Evolutionary conservation across 2,888 invertebrate species (phyloP), one percentile per base, ranked within the genome.

Genomic region (Oligia latruncula): DNA sequence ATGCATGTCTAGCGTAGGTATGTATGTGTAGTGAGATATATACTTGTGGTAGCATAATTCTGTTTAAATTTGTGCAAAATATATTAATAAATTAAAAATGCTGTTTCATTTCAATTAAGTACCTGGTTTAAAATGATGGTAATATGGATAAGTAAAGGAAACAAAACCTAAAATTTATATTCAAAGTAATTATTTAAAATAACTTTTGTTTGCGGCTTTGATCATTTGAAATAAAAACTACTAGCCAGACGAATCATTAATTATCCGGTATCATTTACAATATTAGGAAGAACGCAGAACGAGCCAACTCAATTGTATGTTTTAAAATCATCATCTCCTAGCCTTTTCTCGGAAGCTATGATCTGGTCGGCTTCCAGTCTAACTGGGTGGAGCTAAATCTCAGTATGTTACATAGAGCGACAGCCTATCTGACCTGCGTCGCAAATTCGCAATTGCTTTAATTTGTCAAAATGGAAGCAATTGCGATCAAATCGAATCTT

Each of bases 91-190:
- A 40, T 11, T 17, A 49, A 67, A 75, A 78, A 78, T 8, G n/a
- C 6, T 78, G 79, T 78, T 78, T 78, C 20, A 79, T 78, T 78
- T 66, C 9, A 65, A 43, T 6, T 11, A 40, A 40, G 40, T 40
- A 6, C 17, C 13, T 29, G 2, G 5, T 74, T 58, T 4, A 6
- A 0, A 40, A 71, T 23, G 4, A 70, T 35, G 9, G 0, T 52
- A 29, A 68, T 29, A 20, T 49, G 40, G 4, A 49, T 49, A 6
- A 20, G 20, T 29, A 5, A 52, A 52, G 0, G 5, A 17, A 52
- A 20, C 52, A 17, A 17, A 52, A 52, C 4, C 52, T 20, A 20
- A 6, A 20, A 52, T 17, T 17, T 17, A 17, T 52, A 52, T 17
- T 9, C 17, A 20, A 29, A 70, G 13, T 52, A 29, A 13, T 29